These are phyloP conservation scores for Melospiza georgiana DNA, from an alignment of 2,113 vertebrate genomes.

Conservation along the genomic window DNA sequence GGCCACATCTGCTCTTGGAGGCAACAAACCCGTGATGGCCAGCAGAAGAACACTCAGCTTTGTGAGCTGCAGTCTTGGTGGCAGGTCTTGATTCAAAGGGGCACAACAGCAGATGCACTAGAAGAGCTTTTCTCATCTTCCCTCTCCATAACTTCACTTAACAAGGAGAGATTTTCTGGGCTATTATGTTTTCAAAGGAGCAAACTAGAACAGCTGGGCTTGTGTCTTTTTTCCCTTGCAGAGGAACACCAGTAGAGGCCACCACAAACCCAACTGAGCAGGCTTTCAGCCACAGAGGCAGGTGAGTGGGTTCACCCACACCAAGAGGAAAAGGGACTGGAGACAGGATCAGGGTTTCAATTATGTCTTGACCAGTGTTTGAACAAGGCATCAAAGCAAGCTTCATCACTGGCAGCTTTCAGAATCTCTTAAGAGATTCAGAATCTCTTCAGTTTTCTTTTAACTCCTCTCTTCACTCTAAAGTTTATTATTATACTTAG, in stretches of 20 bases:
- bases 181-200: background rate
- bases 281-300: background rate
- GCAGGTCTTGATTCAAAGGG: background rate
- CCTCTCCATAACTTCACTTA: background rate
- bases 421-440: background rate
- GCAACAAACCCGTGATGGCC: fast-evolving
- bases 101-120: background rate
- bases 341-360: background rate
- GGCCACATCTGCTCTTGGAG: background rate
- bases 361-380: background rate
- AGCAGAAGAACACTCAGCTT: background rate
- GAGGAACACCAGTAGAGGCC: conserved; percentile 50
- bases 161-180: background rate
- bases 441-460: background rate
- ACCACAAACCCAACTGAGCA: conserved; percentile 26
- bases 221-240: background rate
- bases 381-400: background rate
- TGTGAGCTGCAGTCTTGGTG: background rate
- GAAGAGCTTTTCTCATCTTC: background rate
- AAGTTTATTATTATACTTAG: background rate
- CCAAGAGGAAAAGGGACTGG: background rate
- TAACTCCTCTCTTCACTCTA: background rate
- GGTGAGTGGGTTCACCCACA: background rate
- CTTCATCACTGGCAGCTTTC: background rate
- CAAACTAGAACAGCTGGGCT: background rate